Evolutionary conservation across 2,113 vertebrate species (phyloP).

Genomic region (Danionella cerebrum): DNA sequence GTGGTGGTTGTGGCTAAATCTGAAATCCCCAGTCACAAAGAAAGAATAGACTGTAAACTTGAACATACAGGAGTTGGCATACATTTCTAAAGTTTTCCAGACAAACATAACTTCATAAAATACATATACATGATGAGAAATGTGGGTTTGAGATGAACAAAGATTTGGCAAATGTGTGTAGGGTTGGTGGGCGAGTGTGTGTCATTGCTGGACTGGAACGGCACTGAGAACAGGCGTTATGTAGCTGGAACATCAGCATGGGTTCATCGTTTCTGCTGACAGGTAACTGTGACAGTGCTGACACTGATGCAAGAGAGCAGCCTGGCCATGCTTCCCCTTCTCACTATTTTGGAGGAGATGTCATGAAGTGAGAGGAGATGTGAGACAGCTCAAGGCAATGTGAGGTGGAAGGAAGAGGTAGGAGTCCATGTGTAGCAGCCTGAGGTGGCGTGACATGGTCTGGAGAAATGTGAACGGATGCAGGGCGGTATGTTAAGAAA

Average conservation of each 20-base stretch:
- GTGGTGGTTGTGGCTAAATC: not conserved
- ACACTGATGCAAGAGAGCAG: not conserved
- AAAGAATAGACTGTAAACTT: not conserved
- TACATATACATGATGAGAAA: not conserved
- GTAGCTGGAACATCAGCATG: not conserved
- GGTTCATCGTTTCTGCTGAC: not conserved
- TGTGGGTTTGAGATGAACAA: not conserved
- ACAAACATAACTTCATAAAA: too few relatives aligned
- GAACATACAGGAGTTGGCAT: not conserved
- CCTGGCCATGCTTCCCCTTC: not conserved
- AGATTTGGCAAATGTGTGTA: not conserved
- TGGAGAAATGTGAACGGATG: not conserved
- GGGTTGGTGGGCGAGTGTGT: not conserved
- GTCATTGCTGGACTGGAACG: not conserved
- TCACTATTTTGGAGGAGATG: not conserved
- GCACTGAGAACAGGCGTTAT: not conserved
- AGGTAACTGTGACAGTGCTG: conserved; percentile 3
- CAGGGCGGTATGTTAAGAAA: not conserved
- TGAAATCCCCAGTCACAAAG: not conserved
- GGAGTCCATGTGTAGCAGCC: not conserved
- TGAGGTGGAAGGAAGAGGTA: not conserved
- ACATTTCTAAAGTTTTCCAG: too few relatives aligned
- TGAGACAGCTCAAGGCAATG: not conserved
- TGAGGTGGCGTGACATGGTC: not conserved
- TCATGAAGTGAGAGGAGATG: not conserved